Conservation (phyloP, 2,888 invertebrate species). For the Drosophila hamatofila region DNA sequence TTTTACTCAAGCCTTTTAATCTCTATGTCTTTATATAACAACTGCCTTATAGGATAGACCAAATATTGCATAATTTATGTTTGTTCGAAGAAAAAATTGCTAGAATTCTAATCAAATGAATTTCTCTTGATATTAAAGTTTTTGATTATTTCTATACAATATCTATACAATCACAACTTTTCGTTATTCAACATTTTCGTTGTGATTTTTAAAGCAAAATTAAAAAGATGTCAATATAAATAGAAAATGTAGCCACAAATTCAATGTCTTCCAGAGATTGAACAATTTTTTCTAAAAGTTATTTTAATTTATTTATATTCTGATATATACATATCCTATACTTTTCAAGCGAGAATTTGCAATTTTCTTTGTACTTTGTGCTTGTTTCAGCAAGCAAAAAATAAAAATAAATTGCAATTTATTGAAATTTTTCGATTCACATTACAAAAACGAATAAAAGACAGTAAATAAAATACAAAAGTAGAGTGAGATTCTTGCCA, state of each 20-base stretch:
- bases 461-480: constrained; percentile 16
- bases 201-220: too few species aligned
- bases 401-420: constrained; percentile 11
- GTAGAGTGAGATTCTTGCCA: background rate
- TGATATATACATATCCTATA: too few species aligned
- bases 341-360: constrained; percentile 4
- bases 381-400: constrained; percentile 16
- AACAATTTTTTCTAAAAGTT: too few species aligned
- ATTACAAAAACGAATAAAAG: constrained; percentile 24
- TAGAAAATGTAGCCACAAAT: background rate
- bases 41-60: background rate
- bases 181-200: too few species aligned
- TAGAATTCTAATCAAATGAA: too few species aligned
- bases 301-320: too few species aligned
- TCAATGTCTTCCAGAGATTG: too few species aligned
- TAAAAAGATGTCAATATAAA: background rate
- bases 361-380: constrained; percentile 21
- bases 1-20: background rate
- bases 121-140: background rate
- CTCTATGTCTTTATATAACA: too few species aligned
- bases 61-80: too few species aligned
- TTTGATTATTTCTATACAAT: background rate
- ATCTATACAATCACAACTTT: too few species aligned
- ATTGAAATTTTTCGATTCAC: constrained; percentile 27
- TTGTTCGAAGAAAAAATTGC: too few species aligned